These are phyloP conservation scores for Lepidurus apus DNA, from an alignment of 1,140 invertebrate genomes.

Conservation along the genomic window DNA sequence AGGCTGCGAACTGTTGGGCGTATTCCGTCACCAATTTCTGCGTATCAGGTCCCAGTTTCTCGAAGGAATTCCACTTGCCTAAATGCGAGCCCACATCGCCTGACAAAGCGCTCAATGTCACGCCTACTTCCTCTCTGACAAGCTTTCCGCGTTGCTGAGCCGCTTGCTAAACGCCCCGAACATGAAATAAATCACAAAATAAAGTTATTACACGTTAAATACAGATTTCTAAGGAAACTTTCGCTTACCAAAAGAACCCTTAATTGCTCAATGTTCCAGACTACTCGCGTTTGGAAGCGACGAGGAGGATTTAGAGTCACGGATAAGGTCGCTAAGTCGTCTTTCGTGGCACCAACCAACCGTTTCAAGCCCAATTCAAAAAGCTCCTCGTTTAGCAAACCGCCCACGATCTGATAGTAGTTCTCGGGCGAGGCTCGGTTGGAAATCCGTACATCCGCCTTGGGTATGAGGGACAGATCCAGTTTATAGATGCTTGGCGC, in stretches of 20 bases:
- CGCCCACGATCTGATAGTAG: constrained; percentile 29
- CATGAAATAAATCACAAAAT: not conserved
- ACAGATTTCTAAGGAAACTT: not conserved
- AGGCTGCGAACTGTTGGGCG: constrained; percentile 21
- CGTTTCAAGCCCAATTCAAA: constrained; percentile 30
- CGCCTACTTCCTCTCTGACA: not conserved
- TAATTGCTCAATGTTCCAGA: constrained; percentile 57
- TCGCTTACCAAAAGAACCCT: constrained; percentile 47
- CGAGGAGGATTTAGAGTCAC: constrained; percentile 59
- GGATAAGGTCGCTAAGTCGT: constrained; percentile 52
- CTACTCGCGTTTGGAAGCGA: constrained; percentile 60
- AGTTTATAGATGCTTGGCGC: constrained; percentile 27
- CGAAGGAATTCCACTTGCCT: constrained; percentile 34
- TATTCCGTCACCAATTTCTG: constrained; percentile 31
- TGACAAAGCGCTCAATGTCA: constrained; percentile 9
- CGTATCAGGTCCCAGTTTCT: constrained; percentile 16
- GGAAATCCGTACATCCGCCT: constrained; percentile 27
- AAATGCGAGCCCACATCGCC: constrained; percentile 8
- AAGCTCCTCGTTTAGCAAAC: constrained; percentile 25
- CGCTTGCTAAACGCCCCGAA: not conserved
- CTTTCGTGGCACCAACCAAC: constrained; percentile 37
- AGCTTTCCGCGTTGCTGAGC: not conserved
- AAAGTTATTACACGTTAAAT: not conserved
- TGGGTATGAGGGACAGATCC: constrained; percentile 25
- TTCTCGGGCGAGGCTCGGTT: constrained; percentile 33